Evolutionary conservation across 2,888 invertebrate species (phyloP).

Genomic region (Eupithecia tripunctaria): DNA sequence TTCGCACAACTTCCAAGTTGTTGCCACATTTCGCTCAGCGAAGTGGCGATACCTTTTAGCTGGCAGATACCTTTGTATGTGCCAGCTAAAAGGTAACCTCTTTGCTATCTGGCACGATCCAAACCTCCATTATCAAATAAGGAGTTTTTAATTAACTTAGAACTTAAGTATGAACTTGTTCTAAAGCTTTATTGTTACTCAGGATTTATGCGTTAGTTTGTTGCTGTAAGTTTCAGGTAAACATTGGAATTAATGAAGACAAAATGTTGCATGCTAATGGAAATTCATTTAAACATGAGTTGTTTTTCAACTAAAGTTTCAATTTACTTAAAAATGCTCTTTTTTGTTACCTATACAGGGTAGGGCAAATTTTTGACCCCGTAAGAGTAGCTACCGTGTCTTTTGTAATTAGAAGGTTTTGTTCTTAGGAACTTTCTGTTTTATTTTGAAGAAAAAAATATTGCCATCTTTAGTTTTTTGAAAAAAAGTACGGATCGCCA

Average conservation of each 20-base stretch:
- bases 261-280: not conserved
- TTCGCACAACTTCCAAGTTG: not conserved
- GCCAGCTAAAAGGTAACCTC: too few relatives aligned
- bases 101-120: slow-evolving; percentile 28
- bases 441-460: too few relatives aligned
- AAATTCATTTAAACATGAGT: not conserved
- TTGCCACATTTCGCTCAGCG: slow-evolving; percentile 47
- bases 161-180: not conserved
- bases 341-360: too few relatives aligned
- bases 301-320: not conserved
- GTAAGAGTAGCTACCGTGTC: too few relatives aligned
- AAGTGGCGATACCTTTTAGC: slow-evolving; percentile 64
- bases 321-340: not conserved
- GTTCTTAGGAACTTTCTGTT: too few relatives aligned
- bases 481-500: too few relatives aligned
- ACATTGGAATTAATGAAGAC: not conserved
- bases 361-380: too few relatives aligned
- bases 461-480: too few relatives aligned
- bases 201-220: slow-evolving; percentile 7
- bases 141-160: slow-evolving; percentile 14
- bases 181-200: not conserved
- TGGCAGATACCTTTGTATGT: slow-evolving; percentile 45
- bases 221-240: slow-evolving; percentile 2
- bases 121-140: slow-evolving; percentile 15
- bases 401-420: too few relatives aligned